phyloP scores from a whole-genome alignment of 2,888 invertebrate species.

The Drepanosiphum platanoidis region DNA sequence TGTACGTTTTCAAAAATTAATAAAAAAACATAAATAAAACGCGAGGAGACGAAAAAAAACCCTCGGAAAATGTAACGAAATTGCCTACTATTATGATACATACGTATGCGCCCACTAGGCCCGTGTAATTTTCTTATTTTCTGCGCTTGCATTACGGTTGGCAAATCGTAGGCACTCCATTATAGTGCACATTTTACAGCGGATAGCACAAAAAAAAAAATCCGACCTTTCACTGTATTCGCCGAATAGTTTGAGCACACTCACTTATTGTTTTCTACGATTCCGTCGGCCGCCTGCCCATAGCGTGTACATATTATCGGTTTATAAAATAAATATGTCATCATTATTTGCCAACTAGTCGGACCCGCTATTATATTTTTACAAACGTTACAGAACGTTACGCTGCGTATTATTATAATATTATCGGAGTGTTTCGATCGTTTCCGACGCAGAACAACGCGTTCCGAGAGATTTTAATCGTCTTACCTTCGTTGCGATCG shows the following conservation, averaged over 20 bases:
- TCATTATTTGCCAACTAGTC: not conserved
- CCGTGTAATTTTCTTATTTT: not conserved
- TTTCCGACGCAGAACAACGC: too few relatives aligned
- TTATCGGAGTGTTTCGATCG: too few relatives aligned
- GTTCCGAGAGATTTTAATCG: too few relatives aligned
- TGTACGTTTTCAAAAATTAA: not conserved
- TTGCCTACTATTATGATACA: too few relatives aligned
- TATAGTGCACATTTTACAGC: not conserved
- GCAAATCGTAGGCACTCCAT: not conserved
- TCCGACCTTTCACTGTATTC: slow-evolving; percentile 16
- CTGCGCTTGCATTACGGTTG: not conserved
- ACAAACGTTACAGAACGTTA: too few relatives aligned
- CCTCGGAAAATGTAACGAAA: too few relatives aligned
- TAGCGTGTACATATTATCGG: not conserved
- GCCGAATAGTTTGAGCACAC: not conserved
- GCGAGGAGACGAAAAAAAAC: too few relatives aligned
- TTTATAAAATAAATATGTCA: not conserved
- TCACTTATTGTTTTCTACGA: not conserved
- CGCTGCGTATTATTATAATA: too few relatives aligned
- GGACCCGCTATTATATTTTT: too few relatives aligned
- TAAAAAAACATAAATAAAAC: not conserved
- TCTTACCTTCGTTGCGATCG: too few relatives aligned
- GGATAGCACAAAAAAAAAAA: not conserved
- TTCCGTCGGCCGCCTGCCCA: not conserved
- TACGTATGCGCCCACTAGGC: not conserved